Base-by-base conservation (phyloP, 1,140 invertebrate species). In the Diorhabda sublineata region DNA sequence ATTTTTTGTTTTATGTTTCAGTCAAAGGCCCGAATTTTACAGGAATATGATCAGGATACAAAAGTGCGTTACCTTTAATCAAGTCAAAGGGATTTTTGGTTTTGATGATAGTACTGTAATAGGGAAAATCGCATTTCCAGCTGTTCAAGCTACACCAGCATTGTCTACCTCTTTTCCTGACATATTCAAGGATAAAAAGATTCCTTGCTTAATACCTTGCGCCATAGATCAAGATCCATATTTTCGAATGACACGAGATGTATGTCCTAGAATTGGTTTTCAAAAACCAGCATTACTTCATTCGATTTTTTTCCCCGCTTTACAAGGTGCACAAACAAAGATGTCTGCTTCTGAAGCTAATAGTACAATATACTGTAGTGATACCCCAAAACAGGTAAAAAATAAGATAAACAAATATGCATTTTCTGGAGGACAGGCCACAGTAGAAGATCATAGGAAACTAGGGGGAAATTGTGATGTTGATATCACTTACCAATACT, bases 211-310 rank as follows among this genome's bases (percentile, higher is more conserved):
- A 2, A 98, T 99, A 72, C 98, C 98, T 0, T 99, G 97, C 84
- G 98, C 96, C 44, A 99, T 99, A 77, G 98, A 99, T 87, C 98
- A 99, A 87, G 98, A 99, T 84, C 98, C 98, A 0, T 99, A 99
- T 82, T 99, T 99, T 82, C 87, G 98, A 67, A 98, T 99, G 97
- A 97, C 96, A 0, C 86, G 98, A 69, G 98, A 99, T 83, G 95
- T 98, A 26, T 94, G 97, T 0, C 96, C 97, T 0, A 88, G 89
- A 67, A 83, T 99, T 8, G 92, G 92, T 91, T 90, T 87, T 78
- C 88, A 88, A 0, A 99, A 99, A 81, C 98, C 98, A n/a, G 92
- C 97, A 0, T 81, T 99, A 1, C 79, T 99, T 0, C 97, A 98
- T 82, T 96, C 96, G 0, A 87, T 86, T 45, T 99, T 99, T 83